These are phyloP conservation scores for Ichneumoninae sp. DNA, from an alignment of 2,888 invertebrate species.

Conservation along the genomic window DNA sequence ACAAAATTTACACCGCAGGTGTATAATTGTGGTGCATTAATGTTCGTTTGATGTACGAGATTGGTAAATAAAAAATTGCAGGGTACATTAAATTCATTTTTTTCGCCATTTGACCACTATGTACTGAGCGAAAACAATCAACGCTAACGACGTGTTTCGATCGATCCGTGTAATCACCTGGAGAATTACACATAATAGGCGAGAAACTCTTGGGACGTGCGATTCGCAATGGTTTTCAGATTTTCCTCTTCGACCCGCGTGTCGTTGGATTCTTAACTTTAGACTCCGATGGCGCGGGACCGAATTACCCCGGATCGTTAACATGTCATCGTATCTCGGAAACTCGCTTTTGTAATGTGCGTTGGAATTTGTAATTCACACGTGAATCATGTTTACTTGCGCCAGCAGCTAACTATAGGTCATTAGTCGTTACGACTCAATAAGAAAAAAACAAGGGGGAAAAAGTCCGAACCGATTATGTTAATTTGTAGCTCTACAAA, in stretches of 20 bases:
- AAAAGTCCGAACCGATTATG: background rate
- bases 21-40: no score
- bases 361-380: background rate
- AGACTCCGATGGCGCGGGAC: background rate
- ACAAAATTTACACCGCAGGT: no score
- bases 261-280: background rate
- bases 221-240: background rate
- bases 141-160: background rate
- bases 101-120: no score
- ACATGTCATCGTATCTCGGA: background rate
- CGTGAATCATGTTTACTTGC: background rate
- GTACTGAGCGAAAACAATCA: no score
- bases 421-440: background rate
- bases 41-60: no score
- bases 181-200: background rate
- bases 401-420: no score
- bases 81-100: no score
- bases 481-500: background rate
- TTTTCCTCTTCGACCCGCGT: background rate
- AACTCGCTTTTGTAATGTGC: background rate
- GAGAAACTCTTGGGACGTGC: background rate
- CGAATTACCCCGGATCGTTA: background rate
- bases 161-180: background rate
- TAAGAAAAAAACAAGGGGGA: background rate
- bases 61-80: no score